Evolutionary conservation across 2,113 vertebrate genomes (phyloP), one percentile per base, ranked within the genome.

Genomic region (Sciurus niger): DNA sequence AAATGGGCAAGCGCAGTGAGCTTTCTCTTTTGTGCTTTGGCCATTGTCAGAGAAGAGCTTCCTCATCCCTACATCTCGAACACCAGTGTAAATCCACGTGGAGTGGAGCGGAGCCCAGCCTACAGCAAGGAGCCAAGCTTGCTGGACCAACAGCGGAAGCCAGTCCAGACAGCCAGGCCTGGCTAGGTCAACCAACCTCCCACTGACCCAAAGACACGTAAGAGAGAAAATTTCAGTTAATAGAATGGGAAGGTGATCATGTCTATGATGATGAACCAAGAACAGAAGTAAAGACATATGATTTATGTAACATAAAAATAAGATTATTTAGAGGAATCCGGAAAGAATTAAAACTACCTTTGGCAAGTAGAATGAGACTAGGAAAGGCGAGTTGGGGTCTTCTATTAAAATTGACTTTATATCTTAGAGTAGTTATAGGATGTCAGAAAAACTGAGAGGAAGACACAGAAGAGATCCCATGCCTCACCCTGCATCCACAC

Each of bases 51-150:
- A 67, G 30, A 67, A 93, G 53, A 77, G 65, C 7, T 18, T 60
- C n/a, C 28, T 20, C 55, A 28, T 1, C 28, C 28, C n/a, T 77
- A 84, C 58, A 51, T n/a, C 72, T 22, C 32, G 11, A 43, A 80
- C 34, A 43, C 24, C n/a, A 85, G 55, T 12, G 67, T 40, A 28
- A 90, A 67, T 30, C 34, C 72, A 67, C 0, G 0, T 30, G 48
- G 28, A 91, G 43, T 40, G 77, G 18, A 77, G 8, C 40, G n/a
- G 65, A 95, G 43, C 58, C 34, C 77, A 58, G 17, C 32, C 28
- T 84, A 63, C 3, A 55, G 25, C 84, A 79, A 90, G 72, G 32
- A 97, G 83, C 53, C 82, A 68, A 17, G 63, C 43, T 48, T 18
- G 30, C 40, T 22, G 51, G 58, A 74, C 1, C 20, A 32, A 86